These are phyloP conservation scores for Orbicella faveolata DNA, from an alignment of 64 coral and sea anemone species.

Conservation along the genomic window DNA sequence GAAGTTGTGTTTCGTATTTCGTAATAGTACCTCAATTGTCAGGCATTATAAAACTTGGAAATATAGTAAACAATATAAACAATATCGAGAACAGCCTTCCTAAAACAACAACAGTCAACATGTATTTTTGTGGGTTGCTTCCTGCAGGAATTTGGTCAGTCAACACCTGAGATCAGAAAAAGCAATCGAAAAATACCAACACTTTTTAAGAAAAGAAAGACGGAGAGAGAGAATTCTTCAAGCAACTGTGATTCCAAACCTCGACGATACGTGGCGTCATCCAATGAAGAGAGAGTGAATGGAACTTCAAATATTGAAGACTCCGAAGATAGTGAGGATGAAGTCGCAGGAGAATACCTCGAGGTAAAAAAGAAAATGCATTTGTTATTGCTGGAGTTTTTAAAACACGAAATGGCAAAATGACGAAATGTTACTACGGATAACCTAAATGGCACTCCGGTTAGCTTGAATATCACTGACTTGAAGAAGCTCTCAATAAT, in stretches of 20 bases:
- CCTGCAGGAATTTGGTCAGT: conserved; percentile 74
- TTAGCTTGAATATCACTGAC: no score
- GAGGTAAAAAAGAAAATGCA: conserved; percentile 45
- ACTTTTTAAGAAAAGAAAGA: conserved; percentile 22
- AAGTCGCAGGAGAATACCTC: conserved; percentile 64
- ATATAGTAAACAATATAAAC: no score
- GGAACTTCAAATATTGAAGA: conserved; percentile 26
- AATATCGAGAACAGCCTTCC: no score
- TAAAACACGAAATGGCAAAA: no score
- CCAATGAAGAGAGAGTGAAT: background rate
- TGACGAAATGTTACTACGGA: no score
- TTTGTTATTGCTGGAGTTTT: background rate
- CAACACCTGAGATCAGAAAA: conserved; percentile 62
- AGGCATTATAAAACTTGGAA: no score
- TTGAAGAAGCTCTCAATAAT: no score
- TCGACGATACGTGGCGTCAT: background rate
- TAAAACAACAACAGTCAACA: no score
- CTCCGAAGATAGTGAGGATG: conserved; percentile 4
- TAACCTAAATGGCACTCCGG: no score
- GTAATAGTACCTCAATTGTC: no score
- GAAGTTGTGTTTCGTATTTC: background rate
- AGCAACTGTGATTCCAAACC: background rate
- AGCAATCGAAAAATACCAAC: conserved; percentile 39
- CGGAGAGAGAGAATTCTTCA: conserved; percentile 3
- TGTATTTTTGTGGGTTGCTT: background rate